Percentiles rank a stretch among this genome's conserved stretches.
Conservation (phyloP, 2,113 vertebrate species). For the Peucedramus taeniatus region DNA sequence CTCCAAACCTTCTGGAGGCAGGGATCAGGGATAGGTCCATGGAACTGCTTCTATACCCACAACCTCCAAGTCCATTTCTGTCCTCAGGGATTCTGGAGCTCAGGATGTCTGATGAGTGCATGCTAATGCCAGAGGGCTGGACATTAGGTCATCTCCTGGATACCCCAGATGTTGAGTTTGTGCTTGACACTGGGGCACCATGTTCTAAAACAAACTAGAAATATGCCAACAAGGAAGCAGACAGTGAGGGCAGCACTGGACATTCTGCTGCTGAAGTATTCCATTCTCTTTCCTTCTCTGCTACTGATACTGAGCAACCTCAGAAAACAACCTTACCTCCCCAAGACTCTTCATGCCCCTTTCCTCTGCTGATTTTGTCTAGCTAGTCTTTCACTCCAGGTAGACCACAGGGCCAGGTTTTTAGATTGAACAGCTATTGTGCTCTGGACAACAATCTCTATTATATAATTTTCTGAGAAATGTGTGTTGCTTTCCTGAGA, state of each 20-base stretch:
- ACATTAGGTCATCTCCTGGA: background rate
- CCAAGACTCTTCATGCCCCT: background rate
- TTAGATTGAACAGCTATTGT: background rate
- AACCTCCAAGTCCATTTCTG: background rate
- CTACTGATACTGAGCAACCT: background rate
- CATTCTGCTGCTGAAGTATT: background rate
- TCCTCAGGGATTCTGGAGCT: background rate
- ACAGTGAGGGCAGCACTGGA: background rate
- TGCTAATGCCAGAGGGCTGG: background rate
- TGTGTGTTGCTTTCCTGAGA: background rate
- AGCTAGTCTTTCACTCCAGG: background rate
- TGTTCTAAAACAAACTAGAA: background rate
- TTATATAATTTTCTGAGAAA: background rate
- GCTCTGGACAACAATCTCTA: background rate
- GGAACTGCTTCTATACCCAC: background rate
- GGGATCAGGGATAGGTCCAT: background rate
- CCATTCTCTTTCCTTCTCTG: background rate
- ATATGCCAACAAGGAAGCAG: background rate
- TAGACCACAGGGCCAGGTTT: background rate
- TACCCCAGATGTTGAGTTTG: background rate
- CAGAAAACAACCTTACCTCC: background rate
- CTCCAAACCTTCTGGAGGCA: background rate
- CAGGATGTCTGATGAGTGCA: background rate
- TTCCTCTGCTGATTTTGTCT: background rate
- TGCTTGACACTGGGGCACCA: background rate